Conservation (phyloP, 2,113 vertebrate species). For the Donacobius atricapilla region DNA sequence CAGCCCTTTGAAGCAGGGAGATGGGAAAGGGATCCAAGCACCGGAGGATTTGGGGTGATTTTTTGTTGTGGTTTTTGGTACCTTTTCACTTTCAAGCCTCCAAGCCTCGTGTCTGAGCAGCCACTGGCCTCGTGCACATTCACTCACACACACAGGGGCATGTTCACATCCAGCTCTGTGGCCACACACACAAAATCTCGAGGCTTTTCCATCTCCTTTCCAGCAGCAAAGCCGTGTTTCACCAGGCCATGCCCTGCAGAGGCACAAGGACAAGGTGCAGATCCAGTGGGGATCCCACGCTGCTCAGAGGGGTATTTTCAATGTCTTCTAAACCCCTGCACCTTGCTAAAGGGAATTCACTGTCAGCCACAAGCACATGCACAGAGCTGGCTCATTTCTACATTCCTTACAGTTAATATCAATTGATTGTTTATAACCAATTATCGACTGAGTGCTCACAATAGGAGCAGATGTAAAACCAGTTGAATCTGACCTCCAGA, state of each 20-base stretch:
- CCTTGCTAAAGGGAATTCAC: neutral
- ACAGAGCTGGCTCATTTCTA: rapidly evolving
- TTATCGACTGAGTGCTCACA: neutral
- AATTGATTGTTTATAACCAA: neutral
- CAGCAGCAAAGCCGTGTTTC: rapidly evolving
- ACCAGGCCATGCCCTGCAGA: rapidly evolving
- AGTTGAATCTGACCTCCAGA: neutral
- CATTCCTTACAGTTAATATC: neutral
- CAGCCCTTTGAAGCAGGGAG: neutral
- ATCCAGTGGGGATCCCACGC: rapidly evolving
- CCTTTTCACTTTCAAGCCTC: neutral
- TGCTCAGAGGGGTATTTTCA: rapidly evolving
- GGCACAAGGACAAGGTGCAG: rapidly evolving
- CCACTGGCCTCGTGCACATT: rapidly evolving
- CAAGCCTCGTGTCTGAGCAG: neutral
- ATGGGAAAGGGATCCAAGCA: neutral
- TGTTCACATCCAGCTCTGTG: rapidly evolving
- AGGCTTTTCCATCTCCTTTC: rapidly evolving
- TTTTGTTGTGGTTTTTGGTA: neutral
- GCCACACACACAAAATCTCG: neutral
- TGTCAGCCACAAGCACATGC: rapidly evolving
- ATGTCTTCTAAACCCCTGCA: rapidly evolving
- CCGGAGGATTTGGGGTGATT: rapidly evolving
- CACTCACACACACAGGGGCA: neutral
- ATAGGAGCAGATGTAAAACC: neutral